Evolutionary conservation across 2,113 vertebrate species (phyloP), one percentile per base, ranked within the genome.

Genomic region (Ceyx cyanopectus): DNA sequence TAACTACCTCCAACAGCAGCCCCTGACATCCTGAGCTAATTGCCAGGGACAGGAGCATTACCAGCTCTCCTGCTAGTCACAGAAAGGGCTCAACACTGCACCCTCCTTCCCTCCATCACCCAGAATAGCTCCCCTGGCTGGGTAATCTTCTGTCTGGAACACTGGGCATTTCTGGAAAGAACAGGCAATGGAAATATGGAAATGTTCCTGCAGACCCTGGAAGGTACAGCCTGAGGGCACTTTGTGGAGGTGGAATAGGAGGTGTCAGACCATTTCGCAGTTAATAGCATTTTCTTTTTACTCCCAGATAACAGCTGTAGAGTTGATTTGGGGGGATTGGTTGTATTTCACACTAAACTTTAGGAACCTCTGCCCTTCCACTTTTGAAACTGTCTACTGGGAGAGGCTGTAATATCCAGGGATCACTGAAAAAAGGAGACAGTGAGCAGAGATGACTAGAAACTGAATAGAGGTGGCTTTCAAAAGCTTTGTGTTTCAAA

Each of bases 31-130:
- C 30, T 3, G 2, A 46, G 37, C 16, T 56, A 20, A 61, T 14
- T 20, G 15, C 16, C 62, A 57, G 65, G 0, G 34, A 45, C 73
- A 81, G 73, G 8, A 61, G 30, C 19, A 6, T 41, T 19, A 14
- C 9, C 2, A 1, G 1, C 1, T 2, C 51, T 43, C 54, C 45
- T 0, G 1, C 27, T 3, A 26, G 24, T 37, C 67, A 2, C 51
- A 10, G 40, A 8, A 22, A n/a, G 17, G 30, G 13, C 45, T 66
- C 40, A 12, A 1, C 10, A 12, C 53, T 46, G 43, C 53, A 19
- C 2, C 65, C n/a, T 21, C 14, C 0, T 1, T 29, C 45, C 32
- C 27, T 61, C 43, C 37, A n/a, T 41, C 34, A 40, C 4, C 19
- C n/a, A 6, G 9, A 37, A 18, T 0, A 24, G 7, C 32, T 73